A percentile compares a stretch with the other conserved stretches of the same genome.
Evolutionary conservation across 2,888 invertebrate species (phyloP).

Genomic region (Epirrhoe alternata): DNA sequence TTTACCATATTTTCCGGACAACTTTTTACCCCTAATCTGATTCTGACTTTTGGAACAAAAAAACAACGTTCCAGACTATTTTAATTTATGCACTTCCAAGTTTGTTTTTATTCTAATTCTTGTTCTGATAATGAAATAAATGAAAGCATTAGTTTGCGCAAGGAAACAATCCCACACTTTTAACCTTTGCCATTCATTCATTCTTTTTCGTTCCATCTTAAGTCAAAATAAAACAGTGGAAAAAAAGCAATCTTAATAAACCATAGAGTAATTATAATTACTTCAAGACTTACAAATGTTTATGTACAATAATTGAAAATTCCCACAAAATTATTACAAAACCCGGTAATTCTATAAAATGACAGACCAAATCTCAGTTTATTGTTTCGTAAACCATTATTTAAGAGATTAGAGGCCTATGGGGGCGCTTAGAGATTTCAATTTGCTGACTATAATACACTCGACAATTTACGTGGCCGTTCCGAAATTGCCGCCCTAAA

Average conservation of each 20-base stretch:
- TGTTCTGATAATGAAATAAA: too few species aligned
- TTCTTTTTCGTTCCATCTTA: too few species aligned
- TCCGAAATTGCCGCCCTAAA: constrained; percentile 41
- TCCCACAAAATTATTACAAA: constrained; percentile 39
- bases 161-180: too few species aligned
- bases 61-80: too few species aligned
- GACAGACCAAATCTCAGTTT: constrained; percentile 72
- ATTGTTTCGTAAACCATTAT: constrained; percentile 73
- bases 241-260: neutral
- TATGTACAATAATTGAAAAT: constrained; percentile 10
- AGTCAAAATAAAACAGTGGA: too few species aligned
- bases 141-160: neutral
- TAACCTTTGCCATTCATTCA: too few species aligned
- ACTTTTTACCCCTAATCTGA: too few species aligned
- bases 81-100: too few species aligned
- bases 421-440: constrained; percentile 63
- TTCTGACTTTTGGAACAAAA: too few species aligned
- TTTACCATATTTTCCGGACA: too few species aligned
- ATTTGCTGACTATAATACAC: constrained; percentile 66
- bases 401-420: constrained; percentile 66
- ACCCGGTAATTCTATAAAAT: constrained; percentile 60
- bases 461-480: constrained; percentile 47
- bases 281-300: neutral
- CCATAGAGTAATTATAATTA: neutral
- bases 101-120: too few species aligned